These are phyloP conservation scores for Callipepla squamata DNA, from an alignment of 2,113 vertebrate species.

Conservation along the genomic window DNA sequence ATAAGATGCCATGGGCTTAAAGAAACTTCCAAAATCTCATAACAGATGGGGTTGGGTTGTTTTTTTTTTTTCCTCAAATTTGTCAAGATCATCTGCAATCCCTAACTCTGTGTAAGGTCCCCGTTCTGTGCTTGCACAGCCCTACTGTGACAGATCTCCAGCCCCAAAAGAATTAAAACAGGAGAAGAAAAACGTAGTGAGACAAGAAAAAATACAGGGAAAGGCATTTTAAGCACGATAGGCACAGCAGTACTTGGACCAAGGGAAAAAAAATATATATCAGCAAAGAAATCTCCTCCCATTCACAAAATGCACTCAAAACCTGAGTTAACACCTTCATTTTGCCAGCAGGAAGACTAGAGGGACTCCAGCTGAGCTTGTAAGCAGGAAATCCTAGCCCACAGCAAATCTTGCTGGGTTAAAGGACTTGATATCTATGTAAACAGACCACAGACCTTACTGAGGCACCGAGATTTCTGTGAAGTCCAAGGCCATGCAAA, in stretches of 20 bases:
- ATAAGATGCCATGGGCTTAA: neutral
- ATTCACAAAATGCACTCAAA: slow-evolving; percentile 28
- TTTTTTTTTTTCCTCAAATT: neutral
- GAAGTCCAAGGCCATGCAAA: slow-evolving; percentile 49
- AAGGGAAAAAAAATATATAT: neutral
- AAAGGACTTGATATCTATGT: slow-evolving; percentile 56
- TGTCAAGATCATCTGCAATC: neutral
- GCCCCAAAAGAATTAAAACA: neutral
- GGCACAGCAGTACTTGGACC: neutral
- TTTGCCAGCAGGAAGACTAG: slow-evolving; percentile 43
- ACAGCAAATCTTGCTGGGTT: slow-evolving; percentile 51
- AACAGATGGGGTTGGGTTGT: fast-evolving
- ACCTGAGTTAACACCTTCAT: slow-evolving; percentile 38
- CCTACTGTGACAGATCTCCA: neutral
- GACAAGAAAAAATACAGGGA: neutral
- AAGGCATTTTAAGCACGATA: neutral
- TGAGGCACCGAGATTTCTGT: slow-evolving; percentile 15
- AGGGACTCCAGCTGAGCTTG: slow-evolving; percentile 15
- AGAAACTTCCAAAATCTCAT: neutral
- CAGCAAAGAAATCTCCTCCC: neutral
- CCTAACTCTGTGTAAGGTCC: neutral
- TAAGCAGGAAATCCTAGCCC: slow-evolving; percentile 43
- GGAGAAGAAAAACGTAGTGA: neutral
- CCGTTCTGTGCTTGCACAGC: neutral
- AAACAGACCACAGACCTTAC: slow-evolving; percentile 59